These are phyloP conservation scores for Engystomops pustulosus DNA, from an alignment of 2,113 vertebrate genomes.

Conservation along the genomic window DNA sequence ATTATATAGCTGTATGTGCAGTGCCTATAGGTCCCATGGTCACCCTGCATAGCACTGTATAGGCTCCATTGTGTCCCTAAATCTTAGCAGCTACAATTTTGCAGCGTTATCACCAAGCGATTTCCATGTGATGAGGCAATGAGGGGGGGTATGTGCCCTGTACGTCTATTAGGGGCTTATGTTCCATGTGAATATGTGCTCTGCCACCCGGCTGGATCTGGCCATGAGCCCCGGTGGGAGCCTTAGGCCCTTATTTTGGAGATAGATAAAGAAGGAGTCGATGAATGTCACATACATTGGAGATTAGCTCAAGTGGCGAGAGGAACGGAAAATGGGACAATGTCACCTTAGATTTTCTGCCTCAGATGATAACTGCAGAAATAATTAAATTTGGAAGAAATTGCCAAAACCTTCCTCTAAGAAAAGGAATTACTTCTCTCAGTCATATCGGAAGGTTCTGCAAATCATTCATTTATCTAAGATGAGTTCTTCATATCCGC, in stretches of 20 bases:
- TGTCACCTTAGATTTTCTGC: conserved; percentile 23
- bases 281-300: conserved; percentile 18
- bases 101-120: background rate
- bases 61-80: background rate
- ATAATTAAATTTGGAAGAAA: background rate
- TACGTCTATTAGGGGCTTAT: background rate
- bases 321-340: background rate
- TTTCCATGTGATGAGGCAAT: background rate
- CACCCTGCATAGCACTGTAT: background rate
- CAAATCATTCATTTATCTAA: background rate
- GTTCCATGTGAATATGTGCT: conserved; percentile 5
- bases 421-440: background rate
- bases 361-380: background rate
- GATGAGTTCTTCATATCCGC: background rate
- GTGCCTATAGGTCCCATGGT: background rate
- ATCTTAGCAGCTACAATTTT: background rate
- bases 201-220: background rate
- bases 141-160: background rate
- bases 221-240: background rate
- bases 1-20: background rate
- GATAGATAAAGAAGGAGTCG: too few species aligned
- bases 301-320: background rate
- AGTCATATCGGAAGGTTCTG: background rate
- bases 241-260: background rate
- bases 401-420: background rate